Evolutionary conservation across 1,140 invertebrate species (phyloP), one percentile per base, ranked within the genome.

Genomic region (Apolygus lucorum): DNA sequence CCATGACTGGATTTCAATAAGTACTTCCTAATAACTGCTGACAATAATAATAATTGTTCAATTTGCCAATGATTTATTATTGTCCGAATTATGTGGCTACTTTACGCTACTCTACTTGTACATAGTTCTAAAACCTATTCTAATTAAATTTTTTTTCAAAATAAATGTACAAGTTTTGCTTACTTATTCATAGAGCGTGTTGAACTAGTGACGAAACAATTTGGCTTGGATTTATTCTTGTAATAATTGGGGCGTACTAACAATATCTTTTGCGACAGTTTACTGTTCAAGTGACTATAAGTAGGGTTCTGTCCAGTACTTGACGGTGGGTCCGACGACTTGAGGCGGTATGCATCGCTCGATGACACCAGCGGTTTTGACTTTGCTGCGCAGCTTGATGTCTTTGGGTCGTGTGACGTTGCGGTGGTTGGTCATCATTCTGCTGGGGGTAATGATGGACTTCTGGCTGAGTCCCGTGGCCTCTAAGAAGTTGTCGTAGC

Each of bases 381-480:
- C 75, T 64, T 75, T 69, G 68, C 63, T 76, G 13, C 76, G 52
- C 24, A 75, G 82, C 74, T 90, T 91, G 13, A 91, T 83, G 76
- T 90, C 88, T 78, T 88, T 90, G 67, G 88, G 88, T 74, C 90
- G 90, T 64, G 90, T 75, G 76, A 90, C 87, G 72, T 82, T 87
- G 73, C 88, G 88, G 75, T 90, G 89, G 77, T 90, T 90, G 73
- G 86, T 88, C 69, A 87, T 82, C 42, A 88, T 80, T 72, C 87
- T 82, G 59, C 84, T 86, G 0, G 88, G 88, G 1, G 87, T 88
- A 70, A 90, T 81, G 73, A 91, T 89, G 2, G 88, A 90, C 77
- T 91, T 91, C 71, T 88, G 89, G 79, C 88, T 90, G 52, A 91
- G 82, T 63, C 90, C 90, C 69, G 89, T 90, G 25, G 86, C 86